Conservation (phyloP, 2,888 invertebrate genomes). For the Leptura quadrifasciata region DNA sequence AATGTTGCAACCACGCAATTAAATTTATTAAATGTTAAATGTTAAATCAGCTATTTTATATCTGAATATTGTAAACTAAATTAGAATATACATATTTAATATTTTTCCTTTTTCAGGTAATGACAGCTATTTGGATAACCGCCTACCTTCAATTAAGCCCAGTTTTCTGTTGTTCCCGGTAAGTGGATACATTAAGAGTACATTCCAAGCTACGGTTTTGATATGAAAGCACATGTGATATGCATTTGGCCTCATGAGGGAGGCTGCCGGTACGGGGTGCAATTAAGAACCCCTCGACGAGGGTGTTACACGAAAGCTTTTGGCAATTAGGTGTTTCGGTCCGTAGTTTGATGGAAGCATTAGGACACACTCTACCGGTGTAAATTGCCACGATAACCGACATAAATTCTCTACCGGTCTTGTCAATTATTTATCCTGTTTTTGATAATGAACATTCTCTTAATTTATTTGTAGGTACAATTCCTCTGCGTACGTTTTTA, state of each 20-base stretch:
- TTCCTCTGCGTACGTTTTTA: conserved; percentile 22
- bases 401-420: conserved; percentile 57
- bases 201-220: conserved; percentile 46
- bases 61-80: not conserved
- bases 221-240: conserved; percentile 57
- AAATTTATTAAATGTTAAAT: too few species aligned
- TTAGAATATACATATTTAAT: conserved; percentile 5
- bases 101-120: conserved; percentile 45
- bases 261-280: conserved; percentile 53
- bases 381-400: conserved; percentile 68
- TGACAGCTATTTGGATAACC: conserved; percentile 40
- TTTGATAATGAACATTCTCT: conserved; percentile 52
- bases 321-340: conserved; percentile 71
- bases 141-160: conserved; percentile 24
- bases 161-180: conserved; percentile 44
- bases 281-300: conserved; percentile 70
- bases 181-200: conserved; percentile 49
- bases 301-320: conserved; percentile 71
- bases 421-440: conserved; percentile 63
- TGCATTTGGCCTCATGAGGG: conserved; percentile 55
- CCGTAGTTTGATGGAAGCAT: conserved; percentile 69
- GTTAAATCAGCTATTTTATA: too few species aligned
- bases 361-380: conserved; percentile 66
- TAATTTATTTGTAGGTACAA: conserved; percentile 46
- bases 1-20: too few species aligned